Conservation (phyloP, 2,888 invertebrate species). For the Tinea trinotella region DNA sequence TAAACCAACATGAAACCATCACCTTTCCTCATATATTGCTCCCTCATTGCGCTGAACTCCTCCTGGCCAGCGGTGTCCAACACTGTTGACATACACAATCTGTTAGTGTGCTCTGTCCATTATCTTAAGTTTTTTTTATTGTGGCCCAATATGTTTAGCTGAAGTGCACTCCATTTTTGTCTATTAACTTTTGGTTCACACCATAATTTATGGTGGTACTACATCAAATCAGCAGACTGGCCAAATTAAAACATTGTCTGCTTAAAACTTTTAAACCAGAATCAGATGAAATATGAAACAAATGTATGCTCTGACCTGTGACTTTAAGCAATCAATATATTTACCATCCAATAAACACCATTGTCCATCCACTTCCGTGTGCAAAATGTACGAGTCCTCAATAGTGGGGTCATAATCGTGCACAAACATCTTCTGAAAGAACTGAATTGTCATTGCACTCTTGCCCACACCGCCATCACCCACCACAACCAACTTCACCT, state of each 20-base stretch:
- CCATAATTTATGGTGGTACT: too few species aligned
- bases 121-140: too few species aligned
- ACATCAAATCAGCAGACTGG: too few species aligned
- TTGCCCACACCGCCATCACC: conserved; percentile 97
- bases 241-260: too few species aligned
- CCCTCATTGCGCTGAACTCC: conserved; percentile 96
- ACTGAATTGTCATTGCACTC: conserved; percentile 96
- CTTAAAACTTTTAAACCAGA: too few species aligned
- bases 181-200: too few species aligned
- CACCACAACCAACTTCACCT: conserved; percentile 92
- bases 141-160: too few species aligned
- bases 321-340: conserved; percentile 22
- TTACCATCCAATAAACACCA: conserved; percentile 93
- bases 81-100: too few species aligned
- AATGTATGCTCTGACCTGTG: neutral
- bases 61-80: conserved; percentile 96
- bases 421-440: conserved; percentile 95
- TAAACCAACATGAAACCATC: conserved; percentile 95
- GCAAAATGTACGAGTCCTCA: conserved; percentile 95
- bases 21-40: conserved; percentile 94
- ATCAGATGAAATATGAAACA: too few species aligned
- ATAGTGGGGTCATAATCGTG: conserved; percentile 97
- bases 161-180: too few species aligned
- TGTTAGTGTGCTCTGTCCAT: too few species aligned
- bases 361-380: conserved; percentile 93